Base-by-base conservation (phyloP, 2,113 vertebrate species). In the Seriola aureovittata region DNA sequence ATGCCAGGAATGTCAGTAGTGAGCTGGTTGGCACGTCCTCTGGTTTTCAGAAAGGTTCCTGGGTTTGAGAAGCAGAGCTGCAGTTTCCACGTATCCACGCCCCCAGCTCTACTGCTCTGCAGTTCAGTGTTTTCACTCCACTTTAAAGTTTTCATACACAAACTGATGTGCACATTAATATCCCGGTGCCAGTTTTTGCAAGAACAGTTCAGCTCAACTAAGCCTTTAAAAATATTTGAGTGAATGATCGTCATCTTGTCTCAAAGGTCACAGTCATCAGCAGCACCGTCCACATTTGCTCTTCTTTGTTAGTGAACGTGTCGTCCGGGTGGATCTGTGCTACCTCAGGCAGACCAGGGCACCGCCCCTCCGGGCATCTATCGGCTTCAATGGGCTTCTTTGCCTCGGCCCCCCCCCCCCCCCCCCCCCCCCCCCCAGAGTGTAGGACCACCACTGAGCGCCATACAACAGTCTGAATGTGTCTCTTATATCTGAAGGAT, bases 1-100 rank as follows among this genome's bases (percentile, higher is more conserved):
- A 89, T 80, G 86, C 85, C 90, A 91, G 87, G 89, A 93, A 90
- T 93, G 88, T 80, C 81, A 58, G 85, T n/a, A n/a, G 72, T 75
- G 88, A 85, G 74, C 74, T 38, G 65, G 59, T 36, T 32, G 84
- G 71, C 64, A 71, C 38, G 29, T 4, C 3, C 14, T 25, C 44
- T 60, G 0, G 76, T 71, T 77, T 79, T 75, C 58, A 67, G 57
- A 59, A 52, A 68, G 55, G 48, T 70, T 42, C 54, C 71, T 52
- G 68, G 38, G 67, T 75, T 79, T 67, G 48, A 40, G 29, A 38
- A 29, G n/a, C 3, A 0, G 50, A 38, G 55, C 50, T 64, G 55
- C 29, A 55, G 76, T 69, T 79, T 78, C 63, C 55, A 64, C 5
- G 2, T 44, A 48, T 65, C 36, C 74, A 65, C 29, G 1, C 65